These are phyloP conservation scores for Plemyria rubiginata DNA, from an alignment of 2,888 invertebrate genomes.

Conservation along the genomic window DNA sequence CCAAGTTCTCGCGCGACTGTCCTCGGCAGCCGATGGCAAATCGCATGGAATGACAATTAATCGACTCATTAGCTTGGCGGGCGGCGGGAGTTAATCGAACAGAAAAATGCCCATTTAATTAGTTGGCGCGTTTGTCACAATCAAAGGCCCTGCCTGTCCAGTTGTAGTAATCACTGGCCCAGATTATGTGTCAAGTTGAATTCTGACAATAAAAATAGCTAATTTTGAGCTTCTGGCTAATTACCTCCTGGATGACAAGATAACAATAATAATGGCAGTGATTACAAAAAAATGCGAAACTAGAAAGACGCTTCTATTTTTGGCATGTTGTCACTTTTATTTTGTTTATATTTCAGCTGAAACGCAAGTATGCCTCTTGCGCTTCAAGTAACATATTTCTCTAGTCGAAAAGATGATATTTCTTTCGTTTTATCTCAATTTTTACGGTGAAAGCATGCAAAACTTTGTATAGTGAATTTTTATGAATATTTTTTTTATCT, in stretches of 20 bases:
- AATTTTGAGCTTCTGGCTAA: too few relatives aligned
- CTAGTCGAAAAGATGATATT: slow-evolving; percentile 14
- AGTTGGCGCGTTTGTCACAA: slow-evolving; percentile 28
- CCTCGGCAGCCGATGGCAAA: slow-evolving; percentile 35
- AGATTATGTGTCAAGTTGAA: slow-evolving; percentile 1
- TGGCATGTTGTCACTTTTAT: background rate
- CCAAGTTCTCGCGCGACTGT: slow-evolving; percentile 11
- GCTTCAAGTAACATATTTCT: slow-evolving; percentile 7
- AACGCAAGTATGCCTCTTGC: background rate
- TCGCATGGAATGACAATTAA: slow-evolving; percentile 51
- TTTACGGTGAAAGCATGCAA: slow-evolving; percentile 28
- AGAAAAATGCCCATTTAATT: slow-evolving; percentile 36
- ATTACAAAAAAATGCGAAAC: too few relatives aligned
- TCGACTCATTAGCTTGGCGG: slow-evolving; percentile 46
- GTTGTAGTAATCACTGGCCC: slow-evolving; percentile 3
- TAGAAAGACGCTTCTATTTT: too few relatives aligned
- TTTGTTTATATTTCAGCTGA: background rate
- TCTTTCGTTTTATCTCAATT: slow-evolving; percentile 15
- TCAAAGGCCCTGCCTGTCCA: slow-evolving; percentile 20
- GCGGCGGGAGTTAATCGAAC: slow-evolving; percentile 39
- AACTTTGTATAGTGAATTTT: slow-evolving; percentile 29
- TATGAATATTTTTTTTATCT: slow-evolving; percentile 29
- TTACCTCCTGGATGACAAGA: too few relatives aligned
- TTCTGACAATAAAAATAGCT: background rate
- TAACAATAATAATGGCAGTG: too few relatives aligned